Evolutionary conservation across 2,113 vertebrate genomes (phyloP), one percentile per base, ranked within the genome.

Genomic region (Murina feae): DNA sequence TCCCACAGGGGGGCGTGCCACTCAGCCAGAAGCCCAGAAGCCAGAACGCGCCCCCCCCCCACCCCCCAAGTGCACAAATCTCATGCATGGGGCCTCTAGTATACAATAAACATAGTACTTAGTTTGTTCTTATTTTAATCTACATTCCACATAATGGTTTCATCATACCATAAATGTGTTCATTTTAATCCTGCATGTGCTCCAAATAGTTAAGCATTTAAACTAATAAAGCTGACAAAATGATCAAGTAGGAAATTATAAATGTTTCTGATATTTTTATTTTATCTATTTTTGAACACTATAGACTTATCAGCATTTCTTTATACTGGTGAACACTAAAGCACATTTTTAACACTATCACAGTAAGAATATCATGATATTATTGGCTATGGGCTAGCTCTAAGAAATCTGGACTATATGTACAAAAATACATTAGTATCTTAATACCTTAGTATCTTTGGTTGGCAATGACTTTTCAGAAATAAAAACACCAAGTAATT

Each of bases 61-160:
- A 10, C 3, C 4, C 58, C 23, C 58, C 25, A 0, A 60, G 58
- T 60, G 58, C 58, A 60, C 25, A 28, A 60, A 60, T 60, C 25
- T 60, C 25, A 25, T 60, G 25, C 23, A 28, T 25, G 4, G 25
- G 25, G 58, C 58, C 58, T 60, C 58, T 60, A 60, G 58, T 96
- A 94, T 91, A 97, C 92, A 97, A 55, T 96, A 98, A 98, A 96
- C 95, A 96, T 0, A 55, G 86, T 92, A 89, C 58, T 95, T 96
- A 86, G 91, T 95, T 97, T 95, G 94, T 95, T 98, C 91, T 28
- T 90, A 81, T 93, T 97, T 98, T 96, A 97, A 98, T 96, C 84
- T 95, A 94, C 49, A 87, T 92, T 96, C 93, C 79, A 96, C 95
- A 93, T 96, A 85, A 84, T 91, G 92, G 66, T 96, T 97, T 98